phyloP scores from a whole-genome alignment of 30 jellyfish, hydroid and myxozoan species.

The Catostylus mosaicus region DNA sequence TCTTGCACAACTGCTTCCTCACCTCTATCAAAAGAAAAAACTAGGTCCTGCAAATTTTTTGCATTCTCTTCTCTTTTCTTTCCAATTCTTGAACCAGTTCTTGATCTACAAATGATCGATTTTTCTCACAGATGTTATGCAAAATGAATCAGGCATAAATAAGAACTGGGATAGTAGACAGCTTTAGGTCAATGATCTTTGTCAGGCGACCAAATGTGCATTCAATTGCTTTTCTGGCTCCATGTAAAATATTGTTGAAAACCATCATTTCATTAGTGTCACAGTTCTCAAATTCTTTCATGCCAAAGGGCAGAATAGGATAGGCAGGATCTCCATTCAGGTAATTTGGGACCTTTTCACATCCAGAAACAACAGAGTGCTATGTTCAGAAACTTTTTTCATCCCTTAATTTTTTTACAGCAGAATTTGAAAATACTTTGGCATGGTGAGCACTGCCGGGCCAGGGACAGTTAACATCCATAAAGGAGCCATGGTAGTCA shows the following conservation, averaged over 20 bases:
- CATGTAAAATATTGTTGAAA: conserved; percentile 54
- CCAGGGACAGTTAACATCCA: too few relatives aligned
- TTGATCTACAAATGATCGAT: conserved; percentile 24
- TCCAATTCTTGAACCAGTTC: conserved; percentile 8
- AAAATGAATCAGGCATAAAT: conserved; percentile 57
- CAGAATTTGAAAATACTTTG: conserved; percentile 45
- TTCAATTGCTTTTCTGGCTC: conserved; percentile 70
- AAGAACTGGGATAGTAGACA: conserved; percentile 48
- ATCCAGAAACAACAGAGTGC: conserved; percentile 33
- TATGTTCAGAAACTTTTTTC: conserved; percentile 21
- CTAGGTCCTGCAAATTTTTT: conserved; percentile 31
- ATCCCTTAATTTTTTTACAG: conserved; percentile 37
- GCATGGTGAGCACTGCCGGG: too few relatives aligned
- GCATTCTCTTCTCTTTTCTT: conserved; percentile 34
- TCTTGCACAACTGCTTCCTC: conserved; percentile 38
- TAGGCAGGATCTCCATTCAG: conserved; percentile 73
- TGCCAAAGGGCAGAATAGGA: conserved; percentile 65
- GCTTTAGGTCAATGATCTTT: conserved; percentile 57
- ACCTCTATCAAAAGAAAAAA: conserved; percentile 32
- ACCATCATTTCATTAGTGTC: conserved; percentile 49
- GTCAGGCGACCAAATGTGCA: conserved; percentile 74
- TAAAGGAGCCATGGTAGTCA: too few relatives aligned
- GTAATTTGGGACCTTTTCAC: conserved; percentile 61
- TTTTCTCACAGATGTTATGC: conserved; percentile 67
- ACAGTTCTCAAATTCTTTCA: conserved; percentile 62